These are phyloP conservation scores for Onychomys leucogaster DNA, from an alignment of 2,797 vertebrate genomes.

Conservation along the genomic window DNA sequence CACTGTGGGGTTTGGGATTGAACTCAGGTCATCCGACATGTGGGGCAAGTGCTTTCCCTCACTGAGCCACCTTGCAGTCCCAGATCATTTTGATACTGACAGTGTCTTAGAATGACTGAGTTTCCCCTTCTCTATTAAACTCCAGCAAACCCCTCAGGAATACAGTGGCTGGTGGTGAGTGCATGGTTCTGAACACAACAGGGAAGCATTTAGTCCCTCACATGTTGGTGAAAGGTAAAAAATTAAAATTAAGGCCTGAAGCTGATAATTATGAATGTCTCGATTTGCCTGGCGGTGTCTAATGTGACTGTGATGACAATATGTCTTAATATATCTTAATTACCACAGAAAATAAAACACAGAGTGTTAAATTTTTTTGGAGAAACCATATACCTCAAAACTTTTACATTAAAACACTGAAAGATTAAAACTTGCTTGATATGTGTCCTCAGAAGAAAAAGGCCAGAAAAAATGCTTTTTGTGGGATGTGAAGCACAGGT, in stretches of 20 bases:
- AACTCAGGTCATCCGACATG: neutral
- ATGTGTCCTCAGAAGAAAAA: neutral
- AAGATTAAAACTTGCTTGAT: neutral
- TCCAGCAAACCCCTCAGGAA: neutral
- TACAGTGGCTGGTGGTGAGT: neutral
- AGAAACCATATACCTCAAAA: neutral
- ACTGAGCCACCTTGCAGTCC: neutral
- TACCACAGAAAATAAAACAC: slow-evolving; percentile 30
- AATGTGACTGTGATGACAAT: neutral
- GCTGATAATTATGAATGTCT: neutral
- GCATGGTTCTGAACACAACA: neutral
- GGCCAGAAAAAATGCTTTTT: neutral
- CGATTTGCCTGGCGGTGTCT: neutral
- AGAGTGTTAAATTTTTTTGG: neutral
- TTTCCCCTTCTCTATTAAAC: slow-evolving; percentile 26
- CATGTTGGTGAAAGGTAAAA: neutral
- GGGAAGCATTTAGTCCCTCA: neutral
- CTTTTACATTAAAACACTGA: slow-evolving; percentile 23
- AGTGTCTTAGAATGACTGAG: neutral
- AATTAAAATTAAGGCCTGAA: neutral
- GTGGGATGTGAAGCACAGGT: neutral
- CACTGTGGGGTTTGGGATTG: neutral
- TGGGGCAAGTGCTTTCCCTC: neutral
- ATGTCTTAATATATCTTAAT: neutral
- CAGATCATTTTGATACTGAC: too few relatives aligned